These are phyloP conservation scores for Microchrysa polita DNA, from an alignment of 2,888 invertebrate species.

Conservation along the genomic window DNA sequence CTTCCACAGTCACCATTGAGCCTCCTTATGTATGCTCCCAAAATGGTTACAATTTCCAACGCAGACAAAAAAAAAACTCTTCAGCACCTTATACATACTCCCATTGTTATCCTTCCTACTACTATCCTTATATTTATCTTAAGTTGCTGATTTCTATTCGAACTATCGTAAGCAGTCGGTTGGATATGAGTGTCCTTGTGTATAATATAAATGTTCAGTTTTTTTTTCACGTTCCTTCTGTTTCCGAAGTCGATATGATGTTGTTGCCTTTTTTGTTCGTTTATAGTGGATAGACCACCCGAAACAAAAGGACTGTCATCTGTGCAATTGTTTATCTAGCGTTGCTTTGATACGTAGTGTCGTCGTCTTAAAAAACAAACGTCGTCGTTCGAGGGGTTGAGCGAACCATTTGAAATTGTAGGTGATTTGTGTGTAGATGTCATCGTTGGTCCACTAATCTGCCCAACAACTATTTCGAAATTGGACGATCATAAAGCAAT, in stretches of 20 bases:
- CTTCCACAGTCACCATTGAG: constrained; percentile 26
- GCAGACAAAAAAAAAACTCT: constrained; percentile 31
- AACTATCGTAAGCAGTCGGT: constrained; percentile 28
- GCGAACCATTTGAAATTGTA: constrained; percentile 11
- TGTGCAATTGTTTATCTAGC: constrained; percentile 30
- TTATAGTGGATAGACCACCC: constrained; percentile 14
- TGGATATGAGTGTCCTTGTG: constrained; percentile 20
- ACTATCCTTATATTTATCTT: too few species aligned
- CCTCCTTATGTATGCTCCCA: neutral
- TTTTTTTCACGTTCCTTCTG: neutral
- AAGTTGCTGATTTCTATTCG: constrained; percentile 20
- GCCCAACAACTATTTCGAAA: constrained; percentile 32
- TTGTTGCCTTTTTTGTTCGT: neutral
- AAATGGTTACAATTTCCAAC: neutral
- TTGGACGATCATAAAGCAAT: constrained; percentile 50
- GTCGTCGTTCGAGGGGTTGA: constrained; percentile 3
- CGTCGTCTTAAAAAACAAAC: constrained; percentile 15
- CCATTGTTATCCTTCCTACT: constrained; percentile 17
- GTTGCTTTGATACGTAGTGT: constrained; percentile 1
- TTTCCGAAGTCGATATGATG: neutral
- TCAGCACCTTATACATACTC: constrained; percentile 14
- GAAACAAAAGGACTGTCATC: constrained; percentile 4
- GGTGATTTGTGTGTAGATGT: constrained; percentile 18
- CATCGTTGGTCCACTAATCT: constrained; percentile 13
- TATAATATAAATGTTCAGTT: constrained; percentile 12